phyloP scores from a whole-genome alignment of 1,140 invertebrate genomes.

The Leptoteleia sp. region DNA sequence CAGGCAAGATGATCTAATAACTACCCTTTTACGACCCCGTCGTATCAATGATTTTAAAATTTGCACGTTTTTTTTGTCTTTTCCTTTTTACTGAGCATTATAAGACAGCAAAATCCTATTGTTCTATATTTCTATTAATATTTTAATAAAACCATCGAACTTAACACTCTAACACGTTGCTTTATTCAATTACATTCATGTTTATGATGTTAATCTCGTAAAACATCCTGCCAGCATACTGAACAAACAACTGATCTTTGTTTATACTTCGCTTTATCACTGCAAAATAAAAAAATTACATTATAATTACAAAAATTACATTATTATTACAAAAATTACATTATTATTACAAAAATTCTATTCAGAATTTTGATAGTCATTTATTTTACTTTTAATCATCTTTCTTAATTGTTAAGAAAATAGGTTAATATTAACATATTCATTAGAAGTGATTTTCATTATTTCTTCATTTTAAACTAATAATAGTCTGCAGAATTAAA shows the following conservation, averaged over 20 bases:
- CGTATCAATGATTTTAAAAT: slow-evolving; percentile 48
- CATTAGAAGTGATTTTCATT: too few species aligned
- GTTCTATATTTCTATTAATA: slow-evolving; percentile 58
- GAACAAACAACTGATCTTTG: slow-evolving; percentile 72
- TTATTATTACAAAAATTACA: background rate
- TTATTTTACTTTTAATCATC: too few species aligned
- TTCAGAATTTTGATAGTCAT: too few species aligned
- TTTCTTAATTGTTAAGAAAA: too few species aligned
- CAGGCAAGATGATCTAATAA: slow-evolving; percentile 39
- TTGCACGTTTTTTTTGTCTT: slow-evolving; percentile 53
- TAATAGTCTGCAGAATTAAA: too few species aligned
- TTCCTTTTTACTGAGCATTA: slow-evolving; percentile 64
- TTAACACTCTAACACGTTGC: slow-evolving; percentile 13
- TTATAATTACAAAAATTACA: background rate
- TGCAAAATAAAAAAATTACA: slow-evolving; percentile 69
- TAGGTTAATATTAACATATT: too few species aligned
- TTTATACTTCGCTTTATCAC: slow-evolving; percentile 86
- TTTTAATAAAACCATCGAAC: slow-evolving; percentile 57
- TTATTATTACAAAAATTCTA: too few species aligned
- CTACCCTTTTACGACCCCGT: slow-evolving; percentile 44
- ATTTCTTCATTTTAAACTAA: too few species aligned
- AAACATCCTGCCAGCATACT: slow-evolving; percentile 88
- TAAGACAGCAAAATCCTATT: slow-evolving; percentile 66
- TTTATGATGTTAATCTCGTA: slow-evolving; percentile 88
- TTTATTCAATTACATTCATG: slow-evolving; percentile 51